Evolutionary conservation across 2,113 vertebrate species (phyloP).

Genomic region (Limnothrissa miodon): DNA sequence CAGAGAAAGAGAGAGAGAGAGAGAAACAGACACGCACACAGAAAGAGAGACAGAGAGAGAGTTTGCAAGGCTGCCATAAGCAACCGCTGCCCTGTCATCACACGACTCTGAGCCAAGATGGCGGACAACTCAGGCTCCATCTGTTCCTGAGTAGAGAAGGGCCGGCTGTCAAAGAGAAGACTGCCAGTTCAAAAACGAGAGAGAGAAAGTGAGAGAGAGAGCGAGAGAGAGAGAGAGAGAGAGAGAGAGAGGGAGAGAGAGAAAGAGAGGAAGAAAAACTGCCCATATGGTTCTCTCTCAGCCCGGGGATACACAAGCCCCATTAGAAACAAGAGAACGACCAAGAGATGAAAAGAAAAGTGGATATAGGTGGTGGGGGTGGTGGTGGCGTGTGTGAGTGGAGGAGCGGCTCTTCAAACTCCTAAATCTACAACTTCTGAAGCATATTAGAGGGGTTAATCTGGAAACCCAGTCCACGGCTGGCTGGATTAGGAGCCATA

Average conservation of each 20-base stretch:
- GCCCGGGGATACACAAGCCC: neutral
- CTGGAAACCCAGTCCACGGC: neutral
- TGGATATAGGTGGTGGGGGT: neutral
- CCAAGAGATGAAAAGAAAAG: neutral
- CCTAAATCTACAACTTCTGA: conserved; percentile 14
- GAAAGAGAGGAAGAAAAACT: neutral
- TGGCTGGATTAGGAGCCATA: neutral
- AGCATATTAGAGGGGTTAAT: conserved; percentile 9
- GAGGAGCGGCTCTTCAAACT: neutral
- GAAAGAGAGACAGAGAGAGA: too few relatives aligned
- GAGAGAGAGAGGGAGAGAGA: neutral
- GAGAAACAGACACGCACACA: too few relatives aligned
- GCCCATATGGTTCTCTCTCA: neutral
- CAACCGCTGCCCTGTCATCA: neutral
- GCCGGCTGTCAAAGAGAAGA: neutral
- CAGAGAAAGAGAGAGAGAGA: neutral
- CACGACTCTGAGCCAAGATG: neutral
- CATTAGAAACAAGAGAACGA: neutral
- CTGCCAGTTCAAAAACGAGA: neutral
- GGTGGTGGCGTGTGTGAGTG: too few relatives aligned
- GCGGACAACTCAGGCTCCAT: neutral
- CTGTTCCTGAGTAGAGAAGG: neutral
- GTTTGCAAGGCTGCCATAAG: neutral
- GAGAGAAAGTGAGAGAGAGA: too few relatives aligned
- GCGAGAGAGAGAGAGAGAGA: neutral